Base-by-base conservation (phyloP, 2,797 vertebrate genomes). In the Diplodus sargus region DNA sequence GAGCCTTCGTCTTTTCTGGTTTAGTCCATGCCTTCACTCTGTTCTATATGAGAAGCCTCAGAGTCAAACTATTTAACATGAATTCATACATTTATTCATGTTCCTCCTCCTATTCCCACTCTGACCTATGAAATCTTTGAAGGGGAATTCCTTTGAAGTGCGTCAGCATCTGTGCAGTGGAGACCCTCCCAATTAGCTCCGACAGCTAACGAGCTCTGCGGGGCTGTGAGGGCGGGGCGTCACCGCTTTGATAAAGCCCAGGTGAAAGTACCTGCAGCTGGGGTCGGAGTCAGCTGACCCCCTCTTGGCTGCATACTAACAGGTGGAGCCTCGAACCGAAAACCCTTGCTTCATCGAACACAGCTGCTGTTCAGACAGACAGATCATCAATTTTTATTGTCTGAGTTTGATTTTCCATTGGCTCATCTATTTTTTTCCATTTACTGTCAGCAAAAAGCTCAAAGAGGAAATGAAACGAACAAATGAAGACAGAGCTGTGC, bases 141-240 rank as follows among this genome's bases (percentile, higher is more conserved):
- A 87, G 84, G 87, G 56, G 48, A 78, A 58, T 59, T 79, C 65
- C 68, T 93, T 93, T 94, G 92, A 93, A 89, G 91, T 82, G 76
- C 67, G 59, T 88, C 84, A 89, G 79, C 91, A 91, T 91, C 90
- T 91, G 91, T 88, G 84, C 86, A 65, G 67, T 54, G 47, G 74
- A 70, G 64, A 73, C 25, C 65, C 68, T 54, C 66, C 69, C 85
- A 83, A 85, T 90, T 81, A 87, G 64, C 70, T 54, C 20, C 4
- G 47, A 64, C 64, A 54, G 78, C 81, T 91, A 92, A 92, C 78
- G 60, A 88, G 83, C 85, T 82, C 89, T 66, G 15, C 28, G 12
- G 83, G 53, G 70, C 86, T 63, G 76, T 1, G 49, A 57, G 81
- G 74, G 78, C 20, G 28, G 83, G 70, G 71, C 39, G 1, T 52